Conservation (phyloP, 2,797 vertebrate genomes). For the Prunella strophiata region DNA sequence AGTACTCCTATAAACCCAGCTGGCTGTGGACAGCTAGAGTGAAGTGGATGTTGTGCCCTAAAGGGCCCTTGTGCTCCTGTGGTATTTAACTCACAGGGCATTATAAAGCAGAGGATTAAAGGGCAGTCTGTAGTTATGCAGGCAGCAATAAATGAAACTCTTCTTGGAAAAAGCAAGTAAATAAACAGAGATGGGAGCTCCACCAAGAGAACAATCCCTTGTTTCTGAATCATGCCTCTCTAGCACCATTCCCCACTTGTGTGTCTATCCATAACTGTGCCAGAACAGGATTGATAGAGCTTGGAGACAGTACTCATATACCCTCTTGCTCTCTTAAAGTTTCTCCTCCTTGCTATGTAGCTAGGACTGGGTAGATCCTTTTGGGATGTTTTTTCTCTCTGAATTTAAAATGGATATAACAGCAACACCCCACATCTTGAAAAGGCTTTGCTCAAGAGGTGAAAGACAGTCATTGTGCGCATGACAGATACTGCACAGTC, state of each 20-base stretch:
- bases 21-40: background rate
- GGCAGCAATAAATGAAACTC: conserved; percentile 19
- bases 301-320: background rate
- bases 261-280: background rate
- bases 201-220: background rate
- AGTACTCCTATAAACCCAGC: background rate
- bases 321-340: background rate
- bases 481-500: background rate
- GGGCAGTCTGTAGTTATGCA: background rate
- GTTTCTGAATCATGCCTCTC: background rate
- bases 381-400: background rate
- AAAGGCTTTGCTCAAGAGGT: background rate
- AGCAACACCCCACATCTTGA: background rate
- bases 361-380: background rate
- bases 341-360: background rate
- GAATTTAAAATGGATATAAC: background rate
- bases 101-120: conserved; percentile 44
- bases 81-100: conserved; percentile 32
- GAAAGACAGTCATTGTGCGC: background rate
- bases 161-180: conserved; percentile 13
- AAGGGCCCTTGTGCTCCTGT: conserved; percentile 19
- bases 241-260: background rate
- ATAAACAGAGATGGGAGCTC: background rate
- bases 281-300: background rate
- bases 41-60: conserved; percentile 47